Evolutionary conservation across 2,888 invertebrate species (phyloP).

Genomic region (Melangyna quadrimaculata): DNA sequence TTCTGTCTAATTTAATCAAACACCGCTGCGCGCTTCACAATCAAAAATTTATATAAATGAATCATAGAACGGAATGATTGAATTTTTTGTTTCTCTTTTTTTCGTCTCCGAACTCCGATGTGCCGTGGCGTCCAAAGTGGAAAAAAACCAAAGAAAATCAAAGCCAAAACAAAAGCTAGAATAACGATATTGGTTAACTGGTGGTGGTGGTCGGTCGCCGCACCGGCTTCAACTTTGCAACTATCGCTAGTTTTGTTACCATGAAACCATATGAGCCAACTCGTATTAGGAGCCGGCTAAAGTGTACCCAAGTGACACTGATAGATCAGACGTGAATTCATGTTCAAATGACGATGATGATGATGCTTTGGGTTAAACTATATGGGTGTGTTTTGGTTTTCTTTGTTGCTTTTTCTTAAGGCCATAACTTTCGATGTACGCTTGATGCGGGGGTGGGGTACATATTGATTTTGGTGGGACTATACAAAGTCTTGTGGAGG

Average conservation of each 20-base stretch:
- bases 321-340: constrained; percentile 50
- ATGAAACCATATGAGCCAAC: neutral
- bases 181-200: neutral
- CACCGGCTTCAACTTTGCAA: constrained; percentile 4
- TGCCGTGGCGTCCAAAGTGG: constrained; percentile 11
- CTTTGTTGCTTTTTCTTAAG: neutral
- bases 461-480: constrained; percentile 25
- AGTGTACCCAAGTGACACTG: constrained; percentile 52
- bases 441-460: neutral
- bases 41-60: constrained; percentile 38
- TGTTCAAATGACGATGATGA: neutral
- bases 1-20: constrained; percentile 4
- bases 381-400: neutral
- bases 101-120: neutral
- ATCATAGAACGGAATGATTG: constrained; percentile 60
- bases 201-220: too few relatives aligned
- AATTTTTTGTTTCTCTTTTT: constrained; percentile 31
- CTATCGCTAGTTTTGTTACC: neutral
- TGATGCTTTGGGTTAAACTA: constrained; percentile 25
- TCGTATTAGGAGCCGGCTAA: constrained; percentile 33
- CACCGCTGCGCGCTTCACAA: constrained; percentile 20
- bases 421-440: constrained; percentile 9
- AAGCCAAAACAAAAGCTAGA: constrained; percentile 43
- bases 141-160: constrained; percentile 30
- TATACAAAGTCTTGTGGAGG: neutral